Conservation (phyloP, 2,113 vertebrate species). For the Polypterus bichir region DNA sequence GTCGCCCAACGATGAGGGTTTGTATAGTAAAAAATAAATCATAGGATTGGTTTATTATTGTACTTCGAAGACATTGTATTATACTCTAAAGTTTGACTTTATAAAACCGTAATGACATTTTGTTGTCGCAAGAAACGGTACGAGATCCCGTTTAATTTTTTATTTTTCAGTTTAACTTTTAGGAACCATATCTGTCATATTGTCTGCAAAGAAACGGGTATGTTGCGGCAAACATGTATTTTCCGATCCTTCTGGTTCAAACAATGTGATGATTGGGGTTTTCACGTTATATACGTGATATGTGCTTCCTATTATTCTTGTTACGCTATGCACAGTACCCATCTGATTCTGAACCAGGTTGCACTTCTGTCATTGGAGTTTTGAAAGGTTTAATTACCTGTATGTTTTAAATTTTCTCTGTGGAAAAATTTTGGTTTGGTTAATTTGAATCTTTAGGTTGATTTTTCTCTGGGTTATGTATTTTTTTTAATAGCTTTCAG, state of each 20-base stretch:
- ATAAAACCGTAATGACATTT: background rate
- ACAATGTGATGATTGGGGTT: slow-evolving; percentile 3
- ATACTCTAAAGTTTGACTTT: background rate
- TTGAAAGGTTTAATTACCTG: too few relatives aligned
- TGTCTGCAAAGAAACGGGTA: background rate
- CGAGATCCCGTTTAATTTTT: background rate
- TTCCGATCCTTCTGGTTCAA: slow-evolving; percentile 15
- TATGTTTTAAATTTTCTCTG: too few relatives aligned
- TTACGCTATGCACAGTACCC: slow-evolving; percentile 10
- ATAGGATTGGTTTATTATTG: too few relatives aligned
- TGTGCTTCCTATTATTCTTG: slow-evolving; percentile 8
- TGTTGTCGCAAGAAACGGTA: background rate
- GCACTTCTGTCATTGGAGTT: too few relatives aligned
- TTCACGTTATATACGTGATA: background rate
- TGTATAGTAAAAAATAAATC: too few relatives aligned
- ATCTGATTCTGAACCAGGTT: slow-evolving; percentile 12
- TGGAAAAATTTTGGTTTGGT: too few relatives aligned
- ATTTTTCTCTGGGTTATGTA: too few relatives aligned
- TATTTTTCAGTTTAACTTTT: background rate
- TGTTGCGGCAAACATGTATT: background rate
- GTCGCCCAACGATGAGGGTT: too few relatives aligned
- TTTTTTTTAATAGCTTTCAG: too few relatives aligned
- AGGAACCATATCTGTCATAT: background rate
- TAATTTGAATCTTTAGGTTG: too few relatives aligned
- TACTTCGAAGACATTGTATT: too few relatives aligned